phyloP scores from a whole-genome alignment of 2,113 vertebrate species.

The Rhinoptilus africanus region DNA sequence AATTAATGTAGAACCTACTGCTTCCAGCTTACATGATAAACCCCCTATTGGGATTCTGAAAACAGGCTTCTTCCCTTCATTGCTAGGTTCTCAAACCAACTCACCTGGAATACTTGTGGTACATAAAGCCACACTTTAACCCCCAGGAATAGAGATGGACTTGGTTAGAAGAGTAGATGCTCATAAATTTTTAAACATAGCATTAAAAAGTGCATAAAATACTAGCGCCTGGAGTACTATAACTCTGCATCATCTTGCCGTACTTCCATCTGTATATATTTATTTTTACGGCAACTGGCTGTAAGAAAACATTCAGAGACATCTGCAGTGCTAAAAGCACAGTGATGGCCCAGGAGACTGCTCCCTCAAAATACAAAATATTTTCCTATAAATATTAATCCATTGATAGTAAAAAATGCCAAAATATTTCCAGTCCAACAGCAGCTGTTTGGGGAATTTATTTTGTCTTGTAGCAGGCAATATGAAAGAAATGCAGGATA shows the following conservation, averaged over 20 bases:
- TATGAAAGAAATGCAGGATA: neutral
- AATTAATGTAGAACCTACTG: neutral
- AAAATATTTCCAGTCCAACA: conserved; percentile 2
- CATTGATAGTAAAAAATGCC: neutral
- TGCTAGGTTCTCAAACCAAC: neutral
- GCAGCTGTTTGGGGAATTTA: neutral
- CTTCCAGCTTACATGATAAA: neutral
- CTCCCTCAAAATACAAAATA: conserved; percentile 10
- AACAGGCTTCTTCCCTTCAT: neutral
- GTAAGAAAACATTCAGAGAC: neutral
- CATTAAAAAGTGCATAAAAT: conserved; percentile 45
- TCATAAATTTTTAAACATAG: conserved; percentile 28
- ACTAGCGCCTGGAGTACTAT: conserved; percentile 4
- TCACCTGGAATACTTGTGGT: neutral
- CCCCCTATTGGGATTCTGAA: neutral
- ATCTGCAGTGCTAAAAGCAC: conserved; percentile 45
- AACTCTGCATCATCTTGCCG: neutral
- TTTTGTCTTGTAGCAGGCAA: neutral
- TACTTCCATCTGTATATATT: conserved; percentile 13
- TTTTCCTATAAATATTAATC: conserved; percentile 46
- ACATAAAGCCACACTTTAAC: neutral
- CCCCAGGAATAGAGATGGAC: neutral
- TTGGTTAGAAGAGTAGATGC: neutral
- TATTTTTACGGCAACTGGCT: conserved; percentile 13
- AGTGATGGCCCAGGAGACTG: neutral